These are phyloP conservation scores for Drosophila dives DNA, from an alignment of 2,888 invertebrate species.

Conservation along the genomic window DNA sequence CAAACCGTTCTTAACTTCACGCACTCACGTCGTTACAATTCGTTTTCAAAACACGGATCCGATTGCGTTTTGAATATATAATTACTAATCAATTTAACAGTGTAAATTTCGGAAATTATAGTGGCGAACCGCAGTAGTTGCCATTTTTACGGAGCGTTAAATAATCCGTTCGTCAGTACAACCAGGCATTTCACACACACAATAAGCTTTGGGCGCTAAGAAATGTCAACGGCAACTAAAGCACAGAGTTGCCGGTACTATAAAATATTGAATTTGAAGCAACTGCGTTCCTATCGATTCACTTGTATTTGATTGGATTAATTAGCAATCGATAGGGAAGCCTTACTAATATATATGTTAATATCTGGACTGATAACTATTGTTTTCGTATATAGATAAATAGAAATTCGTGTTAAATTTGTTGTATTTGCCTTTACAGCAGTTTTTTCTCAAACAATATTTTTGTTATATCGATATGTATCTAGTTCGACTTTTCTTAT, in stretches of 20 bases:
- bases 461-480: constrained; percentile 5
- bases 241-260: constrained; percentile 41
- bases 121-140: constrained; percentile 55
- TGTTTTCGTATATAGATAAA: neutral
- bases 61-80: constrained; percentile 26
- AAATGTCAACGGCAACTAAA: constrained; percentile 66
- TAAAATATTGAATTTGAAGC: constrained; percentile 26
- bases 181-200: constrained; percentile 51
- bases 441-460: neutral
- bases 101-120: constrained; percentile 52
- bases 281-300: constrained; percentile 28
- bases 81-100: constrained; percentile 33
- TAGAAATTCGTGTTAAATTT: neutral
- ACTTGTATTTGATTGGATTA: neutral
- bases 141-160: constrained; percentile 82
- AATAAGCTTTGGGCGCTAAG: constrained; percentile 58
- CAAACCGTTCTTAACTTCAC: constrained; percentile 56
- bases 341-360: neutral
- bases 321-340: constrained; percentile 6
- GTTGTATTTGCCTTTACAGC: neutral
- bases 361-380: neutral
- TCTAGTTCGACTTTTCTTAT: neutral
- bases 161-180: constrained; percentile 80
- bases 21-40: constrained; percentile 51
- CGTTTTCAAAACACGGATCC: constrained; percentile 38